Evolutionary conservation across 2,888 invertebrate genomes (phyloP).

Genomic region (Amiota communis): DNA sequence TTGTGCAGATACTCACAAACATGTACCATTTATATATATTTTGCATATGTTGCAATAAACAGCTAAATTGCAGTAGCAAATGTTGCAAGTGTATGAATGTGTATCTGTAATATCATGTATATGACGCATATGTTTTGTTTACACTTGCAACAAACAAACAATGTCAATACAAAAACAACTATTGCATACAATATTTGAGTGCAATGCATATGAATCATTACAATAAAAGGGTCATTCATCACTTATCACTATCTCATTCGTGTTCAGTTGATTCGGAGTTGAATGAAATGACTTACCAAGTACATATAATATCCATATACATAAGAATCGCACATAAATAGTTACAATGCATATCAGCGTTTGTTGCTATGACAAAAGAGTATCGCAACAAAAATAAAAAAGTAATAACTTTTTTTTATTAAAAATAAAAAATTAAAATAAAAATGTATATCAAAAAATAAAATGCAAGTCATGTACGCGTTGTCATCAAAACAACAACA

Average conservation of each 20-base stretch:
- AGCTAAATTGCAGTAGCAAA: no score
- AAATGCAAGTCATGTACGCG: constrained; percentile 17
- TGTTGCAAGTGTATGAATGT: no score
- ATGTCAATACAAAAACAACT: not conserved
- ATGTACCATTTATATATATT: not conserved
- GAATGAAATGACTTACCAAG: not conserved
- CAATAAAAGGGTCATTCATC: constrained; percentile 20
- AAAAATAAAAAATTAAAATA: not conserved
- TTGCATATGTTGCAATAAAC: not conserved
- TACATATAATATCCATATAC: not conserved
- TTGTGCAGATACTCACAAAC: not conserved
- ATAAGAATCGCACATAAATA: no score
- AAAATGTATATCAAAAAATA: not conserved
- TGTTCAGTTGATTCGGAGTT: not conserved
- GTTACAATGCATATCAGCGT: constrained; percentile 11
- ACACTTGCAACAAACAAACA: not conserved
- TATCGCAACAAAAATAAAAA: not conserved
- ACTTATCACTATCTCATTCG: constrained; percentile 9
- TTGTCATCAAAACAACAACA: constrained; percentile 1
- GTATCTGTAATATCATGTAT: not conserved
- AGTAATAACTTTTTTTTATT: not conserved
- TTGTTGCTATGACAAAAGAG: not conserved
- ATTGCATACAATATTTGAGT: not conserved
- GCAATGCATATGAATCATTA: constrained; percentile 23
- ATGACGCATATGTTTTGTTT: constrained; percentile 17